Conservation (phyloP, 2,888 invertebrate genomes). For the Lycia hirtaria region DNA sequence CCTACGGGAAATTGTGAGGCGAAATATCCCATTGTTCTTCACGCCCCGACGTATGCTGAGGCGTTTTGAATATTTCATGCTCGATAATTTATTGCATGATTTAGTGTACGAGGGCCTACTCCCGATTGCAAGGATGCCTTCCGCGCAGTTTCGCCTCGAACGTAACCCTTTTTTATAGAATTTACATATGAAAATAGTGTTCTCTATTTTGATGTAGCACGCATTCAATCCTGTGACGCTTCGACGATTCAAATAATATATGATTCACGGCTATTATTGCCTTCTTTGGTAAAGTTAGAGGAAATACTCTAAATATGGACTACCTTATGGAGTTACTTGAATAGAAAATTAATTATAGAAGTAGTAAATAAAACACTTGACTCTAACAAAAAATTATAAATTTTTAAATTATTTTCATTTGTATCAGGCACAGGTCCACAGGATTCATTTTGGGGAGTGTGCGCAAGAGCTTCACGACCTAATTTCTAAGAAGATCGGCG, state of each 20-base stretch:
- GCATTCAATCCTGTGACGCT: constrained; percentile 43
- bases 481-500: too few species aligned
- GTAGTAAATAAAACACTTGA: too few species aligned
- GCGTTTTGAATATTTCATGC: constrained; percentile 79
- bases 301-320: too few species aligned
- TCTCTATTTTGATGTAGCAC: constrained; percentile 49
- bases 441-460: too few species aligned
- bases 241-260: neutral
- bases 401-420: too few species aligned
- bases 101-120: constrained; percentile 66
- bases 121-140: constrained; percentile 55
- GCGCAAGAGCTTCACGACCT: too few species aligned
- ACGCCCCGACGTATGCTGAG: constrained; percentile 66
- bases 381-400: too few species aligned
- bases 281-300: too few species aligned
- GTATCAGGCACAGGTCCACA: too few species aligned
- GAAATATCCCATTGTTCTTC: constrained; percentile 68
- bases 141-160: constrained; percentile 49
- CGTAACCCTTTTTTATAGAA: constrained; percentile 57
- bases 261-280: neutral
- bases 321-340: too few species aligned
- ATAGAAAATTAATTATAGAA: too few species aligned
- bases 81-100: constrained; percentile 80
- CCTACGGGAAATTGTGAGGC: constrained; percentile 49
- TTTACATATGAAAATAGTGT: constrained; percentile 57